Percentiles rank a stretch among this genome's conserved stretches.
Evolutionary conservation across 1,140 invertebrate species (phyloP).

Genomic region (Meloidogyne exigua): DNA sequence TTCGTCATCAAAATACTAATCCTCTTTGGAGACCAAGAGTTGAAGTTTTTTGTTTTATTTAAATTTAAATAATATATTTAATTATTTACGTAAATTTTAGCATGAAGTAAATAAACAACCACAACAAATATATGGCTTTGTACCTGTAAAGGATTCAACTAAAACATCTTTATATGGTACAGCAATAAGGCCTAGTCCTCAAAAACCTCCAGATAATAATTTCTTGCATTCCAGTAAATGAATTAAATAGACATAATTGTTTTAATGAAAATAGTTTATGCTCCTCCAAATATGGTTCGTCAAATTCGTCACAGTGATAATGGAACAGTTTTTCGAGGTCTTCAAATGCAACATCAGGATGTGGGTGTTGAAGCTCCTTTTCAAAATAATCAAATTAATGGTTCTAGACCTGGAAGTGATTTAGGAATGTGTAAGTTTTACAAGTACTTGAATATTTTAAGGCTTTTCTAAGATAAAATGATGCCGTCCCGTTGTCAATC

Average conservation of each 20-base stretch:
- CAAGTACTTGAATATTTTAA: not conserved
- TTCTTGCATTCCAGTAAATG: constrained; percentile 33
- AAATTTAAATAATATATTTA: not conserved
- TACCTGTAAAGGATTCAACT: constrained; percentile 31
- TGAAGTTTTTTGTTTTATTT: constrained; percentile 13
- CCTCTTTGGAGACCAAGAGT: constrained; percentile 31
- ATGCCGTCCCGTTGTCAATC: constrained; percentile 44
- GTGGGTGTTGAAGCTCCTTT: constrained; percentile 6
- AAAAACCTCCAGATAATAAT: constrained; percentile 26
- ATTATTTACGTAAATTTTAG: not conserved
- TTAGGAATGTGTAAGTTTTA: constrained; percentile 40
- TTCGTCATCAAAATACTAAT: constrained; percentile 38
- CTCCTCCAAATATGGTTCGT: constrained; percentile 32
- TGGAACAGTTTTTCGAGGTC: constrained; percentile 7
- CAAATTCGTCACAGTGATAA: constrained; percentile 8
- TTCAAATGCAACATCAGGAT: constrained; percentile 19
- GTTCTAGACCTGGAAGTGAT: constrained; percentile 39
- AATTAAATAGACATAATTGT: not conserved
- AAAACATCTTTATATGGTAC: constrained; percentile 14
- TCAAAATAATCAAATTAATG: not conserved
- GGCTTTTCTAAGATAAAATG: constrained; percentile 18
- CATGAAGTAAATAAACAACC: constrained; percentile 13
- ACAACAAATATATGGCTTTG: constrained; percentile 39
- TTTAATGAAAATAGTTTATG: constrained; percentile 30
- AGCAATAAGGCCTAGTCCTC: not conserved